phyloP scores from a whole-genome alignment of 2,888 invertebrate genomes.

The Lasioglossum vierecki region DNA sequence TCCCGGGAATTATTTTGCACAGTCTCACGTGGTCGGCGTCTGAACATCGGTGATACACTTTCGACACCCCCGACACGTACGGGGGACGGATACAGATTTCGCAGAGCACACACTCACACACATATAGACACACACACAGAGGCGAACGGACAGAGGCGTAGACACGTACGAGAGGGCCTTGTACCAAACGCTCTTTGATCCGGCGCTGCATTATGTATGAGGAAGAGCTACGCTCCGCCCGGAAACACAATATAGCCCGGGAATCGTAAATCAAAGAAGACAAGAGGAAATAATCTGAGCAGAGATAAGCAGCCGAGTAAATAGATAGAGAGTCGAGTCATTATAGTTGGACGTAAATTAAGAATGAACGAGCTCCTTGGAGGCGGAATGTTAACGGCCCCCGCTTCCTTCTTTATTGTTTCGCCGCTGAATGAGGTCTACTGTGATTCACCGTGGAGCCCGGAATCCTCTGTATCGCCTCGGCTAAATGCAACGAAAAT shows the following conservation, averaged over 20 bases:
- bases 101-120: background rate
- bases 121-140: background rate
- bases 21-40: background rate
- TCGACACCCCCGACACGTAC: background rate
- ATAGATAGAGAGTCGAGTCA: conserved; percentile 50
- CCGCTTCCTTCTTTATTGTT: conserved; percentile 2
- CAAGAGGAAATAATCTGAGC: conserved; percentile 62
- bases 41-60: background rate
- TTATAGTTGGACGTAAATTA: conserved; percentile 50
- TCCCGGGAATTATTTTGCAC: background rate
- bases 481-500: background rate
- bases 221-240: conserved; percentile 64
- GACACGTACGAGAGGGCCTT: conserved; percentile 37
- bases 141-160: conserved; percentile 38
- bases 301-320: conserved; percentile 58
- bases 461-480: background rate
- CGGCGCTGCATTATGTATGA: conserved; percentile 72
- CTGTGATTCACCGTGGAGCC: background rate
- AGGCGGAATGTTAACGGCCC: background rate
- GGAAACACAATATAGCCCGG: conserved; percentile 63
- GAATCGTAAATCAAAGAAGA: conserved; percentile 59
- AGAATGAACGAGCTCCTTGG: conserved; percentile 20
- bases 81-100: conserved; percentile 37
- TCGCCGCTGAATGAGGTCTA: background rate
- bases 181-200: conserved; percentile 68